Base-by-base conservation (phyloP, 2,888 invertebrate genomes). In the Linnaemya vulpina region DNA sequence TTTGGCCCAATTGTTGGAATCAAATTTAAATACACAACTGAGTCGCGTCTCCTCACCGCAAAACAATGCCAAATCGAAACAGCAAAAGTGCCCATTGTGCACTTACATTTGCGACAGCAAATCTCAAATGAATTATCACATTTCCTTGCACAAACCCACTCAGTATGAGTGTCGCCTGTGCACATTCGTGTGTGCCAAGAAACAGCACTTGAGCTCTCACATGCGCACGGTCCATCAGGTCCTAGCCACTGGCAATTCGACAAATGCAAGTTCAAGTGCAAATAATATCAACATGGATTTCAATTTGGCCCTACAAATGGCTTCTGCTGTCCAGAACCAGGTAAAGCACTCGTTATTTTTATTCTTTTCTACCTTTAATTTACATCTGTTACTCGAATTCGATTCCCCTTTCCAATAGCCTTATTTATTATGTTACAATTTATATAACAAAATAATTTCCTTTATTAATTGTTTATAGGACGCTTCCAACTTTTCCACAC, bases 41-140 rank as follows among this genome's bases (percentile, higher is more conserved):
- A 80, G 49, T 55, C 62, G 67, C 35, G 25, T 74, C 58, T 10
- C 81, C 51, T 73, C 83, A 73, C 70, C 87, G 17, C 76, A 78
- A 51, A 87, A 87, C 10, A 87, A 84, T 71, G 87, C 89, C 51
- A 91, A 91, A 86, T 91, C 91, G 85, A 96, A 96, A 89, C 94
- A 96, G 84, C 96, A 96, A 91, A 94, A 94, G 90, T 98, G 97
- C 90, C 94, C 94, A 7, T 94, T 95, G 76, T 97, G 97, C 91
- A 97, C 97, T 0, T 97, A 96, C 90, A 96, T 96, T 87, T 96
- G 96, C 51, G 96, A 97, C 90, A 96, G 96, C 90, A 96, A 96
- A 91, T 96, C 96, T 35, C 97, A 97, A 91, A 97, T 95, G 92
- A 94, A 96, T 90, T 97, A 97, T 90, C 97, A 97, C 90, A 96